phyloP scores from a whole-genome alignment of 2,797 vertebrate species.

The Myotis myotis region DNA sequence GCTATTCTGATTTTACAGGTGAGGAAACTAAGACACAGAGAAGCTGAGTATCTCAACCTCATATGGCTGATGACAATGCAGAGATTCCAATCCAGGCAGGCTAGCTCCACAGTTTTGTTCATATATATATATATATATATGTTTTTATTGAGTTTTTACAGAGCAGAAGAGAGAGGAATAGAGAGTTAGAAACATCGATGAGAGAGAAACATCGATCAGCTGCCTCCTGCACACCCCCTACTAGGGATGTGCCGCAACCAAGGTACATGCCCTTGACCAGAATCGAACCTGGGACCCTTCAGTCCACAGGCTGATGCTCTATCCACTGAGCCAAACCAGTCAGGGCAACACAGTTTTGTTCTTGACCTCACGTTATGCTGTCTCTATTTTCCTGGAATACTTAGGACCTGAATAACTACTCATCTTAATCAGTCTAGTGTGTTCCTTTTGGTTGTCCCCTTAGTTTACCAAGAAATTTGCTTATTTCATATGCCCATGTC shows the following conservation, averaged over 20 bases:
- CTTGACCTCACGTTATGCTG: background rate
- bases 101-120: background rate
- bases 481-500: slow-evolving; percentile 12
- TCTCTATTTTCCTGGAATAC: slow-evolving; percentile 27
- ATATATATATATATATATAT: too few species aligned
- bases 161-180: too few species aligned
- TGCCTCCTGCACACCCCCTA: too few species aligned
- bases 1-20: background rate
- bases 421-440: background rate
- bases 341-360: background rate
- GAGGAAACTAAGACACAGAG: slow-evolving; percentile 28
- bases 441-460: slow-evolving; percentile 5
- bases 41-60: background rate
- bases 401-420: background rate
- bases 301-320: too few species aligned
- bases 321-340: too few species aligned
- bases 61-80: background rate
- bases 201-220: too few species aligned
- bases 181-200: too few species aligned
- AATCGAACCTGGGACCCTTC: too few species aligned
- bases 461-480: background rate
- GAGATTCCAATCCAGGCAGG: background rate
- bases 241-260: too few species aligned
- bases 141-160: too few species aligned
- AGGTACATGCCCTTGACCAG: too few species aligned